A percentile compares a stretch with the other conserved stretches of the same genome.
Evolutionary conservation across 2,113 vertebrate species (phyloP).

Genomic region (Pluvianellus socialis): DNA sequence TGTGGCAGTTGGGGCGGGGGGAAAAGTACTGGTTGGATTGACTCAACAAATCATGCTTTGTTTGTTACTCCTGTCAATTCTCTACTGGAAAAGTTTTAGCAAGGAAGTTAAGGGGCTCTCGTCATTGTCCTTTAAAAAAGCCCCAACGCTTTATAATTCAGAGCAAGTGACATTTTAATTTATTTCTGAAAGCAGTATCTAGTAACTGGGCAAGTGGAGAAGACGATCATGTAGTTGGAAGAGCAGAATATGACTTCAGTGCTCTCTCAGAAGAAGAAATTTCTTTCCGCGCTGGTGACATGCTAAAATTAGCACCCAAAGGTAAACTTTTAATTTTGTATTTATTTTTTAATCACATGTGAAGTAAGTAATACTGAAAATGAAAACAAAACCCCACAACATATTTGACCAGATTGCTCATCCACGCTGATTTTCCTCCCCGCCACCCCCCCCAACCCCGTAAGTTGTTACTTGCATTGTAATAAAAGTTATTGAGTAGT

Average conservation of each 20-base stretch:
- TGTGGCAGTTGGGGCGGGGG: background rate
- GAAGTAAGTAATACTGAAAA: background rate
- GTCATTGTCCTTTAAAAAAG: background rate
- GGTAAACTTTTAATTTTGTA: slow-evolving; percentile 70
- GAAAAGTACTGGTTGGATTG: background rate
- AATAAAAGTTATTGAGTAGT: background rate
- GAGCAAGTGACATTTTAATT: background rate
- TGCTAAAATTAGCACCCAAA: slow-evolving; percentile 95
- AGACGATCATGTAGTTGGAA: slow-evolving; percentile 93
- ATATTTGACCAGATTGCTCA: background rate
- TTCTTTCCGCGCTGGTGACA: slow-evolving; percentile 89
- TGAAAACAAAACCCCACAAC: background rate
- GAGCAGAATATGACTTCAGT: slow-evolving; percentile 92
- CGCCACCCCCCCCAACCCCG: too few species aligned
- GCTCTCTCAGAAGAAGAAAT: slow-evolving; percentile 93
- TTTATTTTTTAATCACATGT: background rate
- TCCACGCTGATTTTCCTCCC: background rate
- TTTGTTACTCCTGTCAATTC: background rate
- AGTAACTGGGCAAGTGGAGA: slow-evolving; percentile 91
- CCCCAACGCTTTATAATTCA: background rate
- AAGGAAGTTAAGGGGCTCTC: background rate
- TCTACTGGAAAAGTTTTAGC: background rate
- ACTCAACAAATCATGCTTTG: background rate
- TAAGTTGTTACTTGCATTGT: background rate
- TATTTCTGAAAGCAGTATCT: slow-evolving; percentile 49